Base-by-base conservation (phyloP, 2,797 vertebrate genomes). In the Sebastes minor region DNA sequence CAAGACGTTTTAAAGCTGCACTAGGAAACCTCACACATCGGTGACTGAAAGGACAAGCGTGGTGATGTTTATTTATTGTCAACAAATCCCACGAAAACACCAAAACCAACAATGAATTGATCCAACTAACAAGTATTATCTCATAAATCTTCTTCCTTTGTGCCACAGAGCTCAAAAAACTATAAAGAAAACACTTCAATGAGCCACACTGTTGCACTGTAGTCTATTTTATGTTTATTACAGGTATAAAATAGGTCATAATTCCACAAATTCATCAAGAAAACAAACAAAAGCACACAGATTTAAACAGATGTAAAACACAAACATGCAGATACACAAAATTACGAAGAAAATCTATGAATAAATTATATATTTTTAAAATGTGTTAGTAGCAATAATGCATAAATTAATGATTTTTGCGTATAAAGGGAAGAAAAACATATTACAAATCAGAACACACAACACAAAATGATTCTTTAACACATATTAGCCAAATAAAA, bases 1-100 rank as follows among this genome's bases (percentile, higher is more conserved):
- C 2, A n/a, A 53, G 1, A 68, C 2, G 70, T 82, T 70, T 85
- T 59, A 70, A 84, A 87, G 83, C 81, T 85, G 81, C 56, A 71
- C 62, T 1, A 7, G 63, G 61, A 33, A 4, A 27, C 25, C 1
- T 27, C 2, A 11, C 1, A 5, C 9, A 27, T 1, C 11, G 3
- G 6, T 27, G 12, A 13, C 3, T 16, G 23, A 3, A 22, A 23
- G 14, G 35, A 52, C 30, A 22, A 38, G 18, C 2, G 3, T 20
- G 10, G 10, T 22, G 14, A 16, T 25, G 1, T 35, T 30, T 3
- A 38, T 38, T 68, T 57, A 33, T 11, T 13, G 35, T 38, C 28
- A 20, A 14, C 11, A 4, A 64, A 64, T 27, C 9, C 25, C 11
- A 5, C 12, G 4, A 9, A 52, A 52, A 52, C 7, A 56, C 25